Base-by-base conservation (phyloP, 2,888 invertebrate species). In the Pedicia rivosa region DNA sequence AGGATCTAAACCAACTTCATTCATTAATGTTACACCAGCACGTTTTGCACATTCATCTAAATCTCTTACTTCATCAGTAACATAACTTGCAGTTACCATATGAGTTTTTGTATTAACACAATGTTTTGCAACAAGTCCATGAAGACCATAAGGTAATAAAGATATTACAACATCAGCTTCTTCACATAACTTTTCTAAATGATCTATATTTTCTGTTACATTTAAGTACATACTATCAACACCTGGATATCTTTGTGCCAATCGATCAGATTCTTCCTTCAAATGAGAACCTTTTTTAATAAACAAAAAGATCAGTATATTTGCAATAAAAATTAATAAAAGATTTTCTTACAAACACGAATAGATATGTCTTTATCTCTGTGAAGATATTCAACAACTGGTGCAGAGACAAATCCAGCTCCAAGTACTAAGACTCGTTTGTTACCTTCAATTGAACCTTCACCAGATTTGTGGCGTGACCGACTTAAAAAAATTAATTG, bases 1-100 rank as follows among this genome's bases (percentile, higher is more conserved):
- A 0, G 98, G 98, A 56, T 99, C 98, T 20, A 99, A 66, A 0
- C 98, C 98, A 1, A 94, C 81, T 64, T 98, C 98, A 54, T 97
- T 98, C 44, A 99, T 65, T 28, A 98, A 71, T 0, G 95, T 95
- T 1, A 99, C 69, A 1, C 88, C 92, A 1, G 90, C 88, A 22
- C 81, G 76, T 34, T 74, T 69, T 0, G 97, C 97, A 38, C 86
- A 86, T 27, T 81, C 65, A 50, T 94, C 78, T 8, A 94, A 61
- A 1, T 72, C 72, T 49, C 70, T 74, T 48, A 98, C 81, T 50
- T 82, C 78, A 2, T 87, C 80, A 9, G 82, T 80, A 38, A 88
- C 74, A 52, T 98, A 98, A 42, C 92, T 94, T 0, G 95, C 94
- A 0, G 98, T 98, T 13, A 98, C 92, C 76, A 98, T 75, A 56